Evolutionary conservation across 2,797 vertebrate genomes (phyloP).

Genomic region (Artibeus lituratus): DNA sequence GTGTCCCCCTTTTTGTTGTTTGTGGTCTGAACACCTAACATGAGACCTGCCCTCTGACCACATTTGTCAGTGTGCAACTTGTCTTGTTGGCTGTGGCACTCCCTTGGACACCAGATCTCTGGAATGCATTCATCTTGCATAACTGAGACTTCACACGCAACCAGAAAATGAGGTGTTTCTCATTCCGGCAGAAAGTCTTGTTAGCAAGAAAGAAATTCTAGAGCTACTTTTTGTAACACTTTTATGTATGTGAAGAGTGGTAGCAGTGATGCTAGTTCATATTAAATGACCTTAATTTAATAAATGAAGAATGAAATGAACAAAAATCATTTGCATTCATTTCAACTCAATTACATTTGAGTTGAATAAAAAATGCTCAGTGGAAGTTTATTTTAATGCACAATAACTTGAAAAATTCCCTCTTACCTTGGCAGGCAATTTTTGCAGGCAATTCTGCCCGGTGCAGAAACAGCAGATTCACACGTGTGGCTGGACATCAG

Average conservation of each 20-base stretch:
- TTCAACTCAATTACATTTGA: neutral
- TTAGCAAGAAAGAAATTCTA: slow-evolving; percentile 11
- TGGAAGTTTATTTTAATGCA: neutral
- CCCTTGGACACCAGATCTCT: neutral
- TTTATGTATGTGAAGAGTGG: neutral
- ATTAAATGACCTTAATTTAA: neutral
- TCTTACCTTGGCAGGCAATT: neutral
- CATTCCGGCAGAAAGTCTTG: neutral
- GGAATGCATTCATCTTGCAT: neutral
- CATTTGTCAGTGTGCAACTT: neutral
- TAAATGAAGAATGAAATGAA: neutral
- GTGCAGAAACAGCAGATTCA: neutral
- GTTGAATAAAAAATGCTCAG: neutral
- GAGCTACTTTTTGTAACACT: neutral
- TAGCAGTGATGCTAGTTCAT: neutral
- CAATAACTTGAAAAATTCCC: neutral
- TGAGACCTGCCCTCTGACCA: neutral
- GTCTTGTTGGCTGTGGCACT: neutral
- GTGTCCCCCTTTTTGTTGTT: neutral
- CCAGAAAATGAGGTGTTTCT: neutral
- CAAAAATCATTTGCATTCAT: neutral
- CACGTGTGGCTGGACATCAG: neutral
- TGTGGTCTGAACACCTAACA: neutral
- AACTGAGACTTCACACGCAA: neutral
- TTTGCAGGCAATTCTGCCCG: neutral